Base-by-base conservation (phyloP, 1,140 invertebrate species). In the Eupristina koningsbergeri region DNA sequence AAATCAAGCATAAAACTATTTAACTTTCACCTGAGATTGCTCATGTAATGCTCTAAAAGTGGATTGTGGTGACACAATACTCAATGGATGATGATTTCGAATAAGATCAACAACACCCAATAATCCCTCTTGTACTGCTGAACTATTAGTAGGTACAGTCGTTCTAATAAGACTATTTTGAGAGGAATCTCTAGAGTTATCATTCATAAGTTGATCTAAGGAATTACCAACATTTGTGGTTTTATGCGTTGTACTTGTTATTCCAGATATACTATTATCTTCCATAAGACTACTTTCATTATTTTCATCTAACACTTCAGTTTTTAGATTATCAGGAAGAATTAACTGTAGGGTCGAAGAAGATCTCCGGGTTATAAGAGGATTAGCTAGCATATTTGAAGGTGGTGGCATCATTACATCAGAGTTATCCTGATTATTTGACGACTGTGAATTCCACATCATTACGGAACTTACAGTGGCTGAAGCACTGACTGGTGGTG, bases 271-370 rank as follows among this genome's bases (percentile, higher is more conserved):
- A 45, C 91, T 92, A 80, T 92, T 93, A 8, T 94, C 93, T 81
- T 92, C 92, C 34, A 94, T 88, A 41, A 94, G 90, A 69, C 93
- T 94, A 81, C 93, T 93, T 77, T 95, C 94, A 85, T 94, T 95
- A 83, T 93, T 94, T 83, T 96, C 96, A 87, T 96, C 96, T 2
- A 94, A 88, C 3, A 94, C 91, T 90, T 96, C 96, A 61, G 95
- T 95, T 88, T 96, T 96, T 31, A 96, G 89, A 80, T 90, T 91
- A 58, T 93, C 92, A 0, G 91, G 90, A 34, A 93, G 86, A 13
- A 92, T 92, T n/a, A 92, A 58, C 71, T 92, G 91, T 76, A 92
- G 89, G 36, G 89, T 91, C 7, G 92, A 92, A 0, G 91, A 89
- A 61, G 90, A 87, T 41, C 90, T 85, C 22, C 87, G 88, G 0